Evolutionary conservation across 2,797 vertebrate genomes (phyloP), one percentile per base, ranked within the genome.

Genomic region (Coregonus suidteri): DNA sequence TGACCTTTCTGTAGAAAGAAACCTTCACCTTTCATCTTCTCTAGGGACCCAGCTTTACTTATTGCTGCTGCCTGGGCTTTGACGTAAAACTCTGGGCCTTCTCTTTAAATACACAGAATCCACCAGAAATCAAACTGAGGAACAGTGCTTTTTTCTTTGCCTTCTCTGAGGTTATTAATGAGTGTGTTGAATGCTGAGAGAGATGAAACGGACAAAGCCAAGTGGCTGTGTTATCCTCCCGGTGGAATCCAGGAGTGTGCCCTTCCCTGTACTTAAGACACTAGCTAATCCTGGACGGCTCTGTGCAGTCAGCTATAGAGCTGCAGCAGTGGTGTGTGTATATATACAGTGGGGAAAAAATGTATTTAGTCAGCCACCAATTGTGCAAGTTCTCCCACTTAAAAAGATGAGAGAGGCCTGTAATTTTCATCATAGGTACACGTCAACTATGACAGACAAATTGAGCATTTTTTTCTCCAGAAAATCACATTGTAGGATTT

Each of bases 141-240:
- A 84, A 85, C 84, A 85, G 86, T 89, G 86, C 87, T 85, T 52
- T 75, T 68, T 82, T 79, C 54, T 77, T 83, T 86, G 65, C 69
- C 37, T 77, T 85, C 75, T 83, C 30, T 79, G 75, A 82, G 80
- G 84, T 92, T 92, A 93, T 93, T 93, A 91, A 93, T 93, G 87
- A 91, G 25, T 90, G 88, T 62, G 65, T 47, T 79, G 56, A 75
- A 79, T 85, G 84, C 77, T 76, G 79, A 87, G 89, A 87, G 79
- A 81, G 74, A 73, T 71, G 66, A 82, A 78, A 78, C 65, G n/a
- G 87, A 88, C 87, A 85, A 87, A 81, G 89, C 85, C 68, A 34
- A 85, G 83, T 84, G 83, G 73, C 83, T 83, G 78, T 87, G 79
- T 75, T 75, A 69, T 79, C 77, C 34, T 78, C 71, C 80, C 76